Evolutionary conservation across 2,888 invertebrate genomes (phyloP).

Genomic region (Aleiodes testaceus): DNA sequence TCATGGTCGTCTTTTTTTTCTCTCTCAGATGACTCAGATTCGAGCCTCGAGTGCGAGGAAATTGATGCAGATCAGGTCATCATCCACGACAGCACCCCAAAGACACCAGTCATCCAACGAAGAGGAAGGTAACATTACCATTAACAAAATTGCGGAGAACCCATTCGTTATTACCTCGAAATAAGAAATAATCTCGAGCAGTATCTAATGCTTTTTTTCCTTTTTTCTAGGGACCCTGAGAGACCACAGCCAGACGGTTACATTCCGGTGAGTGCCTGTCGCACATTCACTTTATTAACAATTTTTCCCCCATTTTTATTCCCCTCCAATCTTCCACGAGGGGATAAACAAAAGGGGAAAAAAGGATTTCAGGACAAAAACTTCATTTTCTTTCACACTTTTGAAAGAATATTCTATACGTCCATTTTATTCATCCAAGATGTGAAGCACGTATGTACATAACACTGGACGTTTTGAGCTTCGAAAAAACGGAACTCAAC

Average conservation of each 20-base stretch:
- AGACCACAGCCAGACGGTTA: constrained; percentile 70
- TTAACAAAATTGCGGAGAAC: constrained; percentile 48
- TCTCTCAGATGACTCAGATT: constrained; percentile 55
- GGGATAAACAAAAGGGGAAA: background rate
- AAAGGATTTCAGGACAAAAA: constrained; percentile 22
- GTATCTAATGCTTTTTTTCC: constrained; percentile 56
- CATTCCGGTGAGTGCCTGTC: constrained; percentile 68
- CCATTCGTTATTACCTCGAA: background rate
- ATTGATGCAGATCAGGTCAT: constrained; percentile 86
- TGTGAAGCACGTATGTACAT: background rate
- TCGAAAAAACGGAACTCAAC: background rate
- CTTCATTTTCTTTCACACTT: constrained; percentile 16
- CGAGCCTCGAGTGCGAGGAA: constrained; percentile 77
- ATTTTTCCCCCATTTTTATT: constrained; percentile 3
- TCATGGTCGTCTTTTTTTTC: background rate
- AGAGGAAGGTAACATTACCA: constrained; percentile 63
- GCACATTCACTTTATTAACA: constrained; percentile 17
- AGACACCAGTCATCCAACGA: constrained; percentile 80
- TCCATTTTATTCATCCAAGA: constrained; percentile 20
- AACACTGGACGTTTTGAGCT: constrained; percentile 9
- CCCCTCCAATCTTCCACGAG: background rate
- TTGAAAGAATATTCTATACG: background rate
- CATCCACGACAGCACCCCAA: constrained; percentile 85
- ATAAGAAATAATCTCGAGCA: constrained; percentile 42
- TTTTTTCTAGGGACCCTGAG: constrained; percentile 61